Conservation (phyloP, 2,113 vertebrate species). For the Brachionichthys hirsutus region DNA sequence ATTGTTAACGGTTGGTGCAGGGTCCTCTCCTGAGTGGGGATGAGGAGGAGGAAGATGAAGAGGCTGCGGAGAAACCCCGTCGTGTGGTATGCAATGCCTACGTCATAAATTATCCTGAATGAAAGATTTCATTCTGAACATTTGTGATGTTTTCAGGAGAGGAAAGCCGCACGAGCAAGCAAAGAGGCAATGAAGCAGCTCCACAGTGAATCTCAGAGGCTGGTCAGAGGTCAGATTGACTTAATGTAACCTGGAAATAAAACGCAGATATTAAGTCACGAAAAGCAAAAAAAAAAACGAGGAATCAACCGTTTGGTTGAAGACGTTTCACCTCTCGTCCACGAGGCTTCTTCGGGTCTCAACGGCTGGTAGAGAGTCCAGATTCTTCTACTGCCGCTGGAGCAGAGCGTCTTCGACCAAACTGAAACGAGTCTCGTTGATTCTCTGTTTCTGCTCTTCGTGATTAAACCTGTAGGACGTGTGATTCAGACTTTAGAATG, state of each 20-base stretch:
- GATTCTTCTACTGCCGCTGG: no score
- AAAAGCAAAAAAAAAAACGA: no score
- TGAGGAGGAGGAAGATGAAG: constrained; percentile 53
- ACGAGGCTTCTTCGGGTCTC: no score
- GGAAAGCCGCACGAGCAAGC: constrained; percentile 89
- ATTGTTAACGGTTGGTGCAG: constrained; percentile 16
- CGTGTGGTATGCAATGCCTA: constrained; percentile 56
- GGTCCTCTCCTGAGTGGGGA: constrained; percentile 49
- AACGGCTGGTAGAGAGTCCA: no score
- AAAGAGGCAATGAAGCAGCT: constrained; percentile 92
- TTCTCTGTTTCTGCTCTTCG: no score
- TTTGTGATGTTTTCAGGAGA: constrained; percentile 78
- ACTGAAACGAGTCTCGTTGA: no score
- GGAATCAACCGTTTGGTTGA: no score
- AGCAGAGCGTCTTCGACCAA: no score
- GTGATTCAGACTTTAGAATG: background rate
- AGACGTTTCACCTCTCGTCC: no score
- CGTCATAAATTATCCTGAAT: background rate
- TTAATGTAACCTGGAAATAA: no score
- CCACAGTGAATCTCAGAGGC: constrained; percentile 92
- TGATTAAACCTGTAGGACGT: no score
- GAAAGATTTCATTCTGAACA: background rate
- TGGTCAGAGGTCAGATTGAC: constrained; percentile 86
- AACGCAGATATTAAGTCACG: no score
- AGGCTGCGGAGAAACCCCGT: constrained; percentile 53